Conservation (phyloP, 2,888 invertebrate genomes). For the Eumerus sabulonum region DNA sequence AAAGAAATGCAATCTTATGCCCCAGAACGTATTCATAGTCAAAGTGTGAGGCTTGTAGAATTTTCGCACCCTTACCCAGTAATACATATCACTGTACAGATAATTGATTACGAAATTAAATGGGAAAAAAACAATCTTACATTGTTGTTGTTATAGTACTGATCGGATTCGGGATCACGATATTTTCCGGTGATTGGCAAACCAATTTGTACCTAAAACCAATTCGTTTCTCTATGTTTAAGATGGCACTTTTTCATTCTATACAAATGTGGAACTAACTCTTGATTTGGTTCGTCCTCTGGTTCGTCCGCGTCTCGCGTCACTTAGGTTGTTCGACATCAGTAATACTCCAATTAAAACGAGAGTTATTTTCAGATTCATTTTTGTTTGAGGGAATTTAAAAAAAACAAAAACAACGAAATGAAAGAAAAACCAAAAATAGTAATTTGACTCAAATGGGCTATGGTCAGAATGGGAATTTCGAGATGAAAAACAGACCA, state of each 20-base stretch:
- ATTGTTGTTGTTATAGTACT: constrained; percentile 93
- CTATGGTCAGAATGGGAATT: constrained; percentile 58
- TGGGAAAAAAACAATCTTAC: constrained; percentile 76
- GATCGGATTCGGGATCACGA: constrained; percentile 92
- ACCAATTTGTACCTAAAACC: constrained; percentile 87
- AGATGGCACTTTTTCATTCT: no score
- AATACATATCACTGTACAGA: neutral
- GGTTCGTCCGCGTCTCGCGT: constrained; percentile 84
- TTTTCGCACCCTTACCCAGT: constrained; percentile 93
- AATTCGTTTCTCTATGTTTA: no score
- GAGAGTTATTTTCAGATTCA: constrained; percentile 75
- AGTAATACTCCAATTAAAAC: constrained; percentile 76
- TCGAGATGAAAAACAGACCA: no score
- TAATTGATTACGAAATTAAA: neutral
- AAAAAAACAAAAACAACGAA: no score
- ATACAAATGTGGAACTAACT: constrained; percentile 77
- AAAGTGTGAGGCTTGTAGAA: constrained; percentile 92
- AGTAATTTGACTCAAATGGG: no score
- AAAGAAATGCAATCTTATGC: constrained; percentile 95
- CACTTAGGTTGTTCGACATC: constrained; percentile 76
- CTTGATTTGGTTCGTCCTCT: constrained; percentile 88
- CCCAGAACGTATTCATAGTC: constrained; percentile 96
- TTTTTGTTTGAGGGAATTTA: constrained; percentile 68
- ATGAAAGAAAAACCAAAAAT: no score
- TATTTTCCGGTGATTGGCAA: constrained; percentile 93